Conservation (phyloP, 2,113 vertebrate species). For the Phrynosoma platyrhinos region DNA sequence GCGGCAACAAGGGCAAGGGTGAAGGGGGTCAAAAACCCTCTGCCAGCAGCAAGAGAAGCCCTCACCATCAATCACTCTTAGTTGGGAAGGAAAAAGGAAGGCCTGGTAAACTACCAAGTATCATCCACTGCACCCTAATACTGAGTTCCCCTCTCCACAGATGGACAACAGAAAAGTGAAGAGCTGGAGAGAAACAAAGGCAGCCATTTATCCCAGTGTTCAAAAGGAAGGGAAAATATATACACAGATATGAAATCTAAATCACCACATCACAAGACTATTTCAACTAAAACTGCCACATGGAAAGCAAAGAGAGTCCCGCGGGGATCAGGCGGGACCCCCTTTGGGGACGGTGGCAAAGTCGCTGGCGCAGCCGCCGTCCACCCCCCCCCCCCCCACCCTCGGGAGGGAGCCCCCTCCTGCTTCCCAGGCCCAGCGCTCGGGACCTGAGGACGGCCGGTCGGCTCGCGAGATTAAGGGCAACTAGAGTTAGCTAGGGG, state of each 20-base stretch:
- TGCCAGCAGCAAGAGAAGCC: constrained; percentile 30
- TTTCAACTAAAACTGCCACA: constrained; percentile 80
- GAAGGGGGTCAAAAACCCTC: neutral
- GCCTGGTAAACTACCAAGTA: constrained; percentile 14
- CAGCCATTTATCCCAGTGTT: constrained; percentile 75
- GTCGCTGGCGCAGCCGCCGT: constrained; percentile 75
- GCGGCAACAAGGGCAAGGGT: neutral
- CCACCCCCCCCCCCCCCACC: too few relatives aligned
- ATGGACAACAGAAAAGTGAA: constrained; percentile 62
- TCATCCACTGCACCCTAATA: constrained; percentile 57
- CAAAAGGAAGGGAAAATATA: neutral
- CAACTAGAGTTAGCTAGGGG: constrained; percentile 85
- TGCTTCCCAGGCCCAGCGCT: constrained; percentile 66
- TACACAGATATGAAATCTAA: constrained; percentile 54
- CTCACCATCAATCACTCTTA: constrained; percentile 27
- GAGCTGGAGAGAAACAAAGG: constrained; percentile 70
- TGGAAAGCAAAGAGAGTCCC: constrained; percentile 78
- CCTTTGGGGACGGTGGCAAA: constrained; percentile 72
- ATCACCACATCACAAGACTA: constrained; percentile 82
- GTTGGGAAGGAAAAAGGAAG: constrained; percentile 49
- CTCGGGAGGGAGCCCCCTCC: constrained; percentile 68
- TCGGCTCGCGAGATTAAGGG: constrained; percentile 85
- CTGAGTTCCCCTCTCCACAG: constrained; percentile 68
- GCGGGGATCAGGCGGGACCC: constrained; percentile 76
- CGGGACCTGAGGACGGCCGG: constrained; percentile 79